Evolutionary conservation across 2,113 vertebrate genomes (phyloP).

Genomic region (Atlantisia rogersi): DNA sequence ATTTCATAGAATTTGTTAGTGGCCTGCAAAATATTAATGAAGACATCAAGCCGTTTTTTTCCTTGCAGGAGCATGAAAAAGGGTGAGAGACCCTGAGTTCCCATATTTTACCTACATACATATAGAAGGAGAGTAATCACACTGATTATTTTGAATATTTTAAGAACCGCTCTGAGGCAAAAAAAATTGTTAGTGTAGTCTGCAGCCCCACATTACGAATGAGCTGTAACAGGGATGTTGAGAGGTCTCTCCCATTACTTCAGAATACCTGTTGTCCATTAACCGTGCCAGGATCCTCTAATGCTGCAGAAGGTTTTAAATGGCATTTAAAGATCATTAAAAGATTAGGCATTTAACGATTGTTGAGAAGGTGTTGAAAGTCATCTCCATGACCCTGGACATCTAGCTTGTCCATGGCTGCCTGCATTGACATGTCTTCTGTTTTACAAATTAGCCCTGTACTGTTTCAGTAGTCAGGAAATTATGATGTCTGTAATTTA

Average conservation of each 20-base stretch:
- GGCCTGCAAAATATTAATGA: slow-evolving; percentile 19
- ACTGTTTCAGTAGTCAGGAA: neutral
- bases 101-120: neutral
- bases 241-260: neutral
- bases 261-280: neutral
- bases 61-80: neutral
- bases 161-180: neutral
- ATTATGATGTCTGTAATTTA: neutral
- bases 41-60: neutral
- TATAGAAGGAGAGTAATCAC: neutral
- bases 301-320: neutral
- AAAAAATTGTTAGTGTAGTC: neutral
- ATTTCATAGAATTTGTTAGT: neutral
- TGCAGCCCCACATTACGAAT: neutral
- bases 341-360: neutral
- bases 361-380: neutral
- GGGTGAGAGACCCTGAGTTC: neutral
- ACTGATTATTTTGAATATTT: slow-evolving; percentile 1
- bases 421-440: fast-evolving
- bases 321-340: neutral
- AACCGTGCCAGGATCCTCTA: neutral
- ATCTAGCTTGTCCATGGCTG: neutral
- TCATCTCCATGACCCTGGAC: neutral
- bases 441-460: neutral
- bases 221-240: neutral